Conservation (phyloP, 1,140 invertebrate genomes). For the Bombyx mori region DNA sequence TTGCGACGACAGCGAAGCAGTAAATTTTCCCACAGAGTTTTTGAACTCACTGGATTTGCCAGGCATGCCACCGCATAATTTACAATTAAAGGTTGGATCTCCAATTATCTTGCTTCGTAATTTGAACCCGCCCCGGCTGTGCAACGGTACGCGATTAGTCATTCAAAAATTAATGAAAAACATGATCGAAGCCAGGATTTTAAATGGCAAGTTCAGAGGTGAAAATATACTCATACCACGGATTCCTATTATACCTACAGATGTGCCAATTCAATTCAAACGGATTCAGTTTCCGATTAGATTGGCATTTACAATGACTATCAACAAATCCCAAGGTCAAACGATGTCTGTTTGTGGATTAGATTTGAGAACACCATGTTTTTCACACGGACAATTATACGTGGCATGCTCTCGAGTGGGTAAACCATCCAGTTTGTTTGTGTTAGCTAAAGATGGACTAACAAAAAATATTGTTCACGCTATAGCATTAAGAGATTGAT, state of each 20-base stretch:
- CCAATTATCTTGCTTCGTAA: neutral
- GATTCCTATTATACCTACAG: constrained; percentile 14
- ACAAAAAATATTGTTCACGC: no score
- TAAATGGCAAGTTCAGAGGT: constrained; percentile 30
- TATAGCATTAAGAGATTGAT: no score
- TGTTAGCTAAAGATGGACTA: no score
- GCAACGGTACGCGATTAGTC: constrained; percentile 15
- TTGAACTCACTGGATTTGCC: constrained; percentile 9
- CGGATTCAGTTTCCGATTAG: constrained; percentile 45
- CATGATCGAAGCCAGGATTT: constrained; percentile 12
- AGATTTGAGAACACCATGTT: no score
- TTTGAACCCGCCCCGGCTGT: constrained; percentile 1
- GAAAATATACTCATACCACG: constrained; percentile 30
- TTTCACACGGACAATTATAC: no score
- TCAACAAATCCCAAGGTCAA: no score
- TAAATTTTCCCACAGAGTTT: constrained; percentile 12
- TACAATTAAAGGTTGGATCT: neutral
- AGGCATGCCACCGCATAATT: constrained; percentile 1
- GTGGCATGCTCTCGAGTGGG: no score
- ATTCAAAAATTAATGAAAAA: constrained; percentile 16
- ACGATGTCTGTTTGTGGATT: no score
- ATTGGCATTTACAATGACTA: constrained; percentile 66
- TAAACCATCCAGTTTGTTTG: no score
- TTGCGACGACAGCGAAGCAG: neutral
- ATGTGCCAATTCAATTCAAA: constrained; percentile 16